Base-by-base conservation (phyloP, 2,113 vertebrate genomes). In the Laticauda colubrina region DNA sequence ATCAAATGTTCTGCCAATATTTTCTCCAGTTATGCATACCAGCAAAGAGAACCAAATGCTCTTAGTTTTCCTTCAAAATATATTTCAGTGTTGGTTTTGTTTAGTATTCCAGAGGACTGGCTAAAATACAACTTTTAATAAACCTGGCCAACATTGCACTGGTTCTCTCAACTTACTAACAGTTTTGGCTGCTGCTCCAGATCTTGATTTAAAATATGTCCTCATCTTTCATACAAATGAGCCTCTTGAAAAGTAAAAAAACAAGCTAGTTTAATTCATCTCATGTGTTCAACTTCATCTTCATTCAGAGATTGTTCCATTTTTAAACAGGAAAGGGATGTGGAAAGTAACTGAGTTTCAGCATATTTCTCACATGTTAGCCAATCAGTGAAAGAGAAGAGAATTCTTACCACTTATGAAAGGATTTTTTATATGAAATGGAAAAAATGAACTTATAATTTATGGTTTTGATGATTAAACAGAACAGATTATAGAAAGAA, bases 31-130 rank as follows among this genome's bases (percentile, higher is more conserved):
- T 97, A 96, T 97, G 97, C 95, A 97, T 96, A 98, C 97, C 96
- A 97, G 95, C 93, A 97, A 97, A 98, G 96, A 96, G 96, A 97
- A 98, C 97, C 98, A 98, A 97, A 97, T 98, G 97, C 97, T 97
- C 96, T 23, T 81, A 96, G 96, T 96, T 97, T 97, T 97, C 96
- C 95, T 96, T 96, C 85, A 4, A 97, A 98, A 96, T 95, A 90
- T 96, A 96, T 96, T 93, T 93, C 95, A 97, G 94, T 95, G 95
- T 97, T 97, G 96, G 86, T 96, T 97, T 97, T 98, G 97, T 97
- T 97, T 96, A 97, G 97, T 48, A 91, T 98, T 97, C 97, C 20
- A 18, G 96, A 97, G 96, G 95, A 94, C 95, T 98, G 97, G 96
- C 96, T 93, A 94, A 95, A 96, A 96, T 95, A 93, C 90, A 48